These are phyloP conservation scores for Macrosoma leucophasiata DNA, from an alignment of 2,888 invertebrate species.

Conservation along the genomic window DNA sequence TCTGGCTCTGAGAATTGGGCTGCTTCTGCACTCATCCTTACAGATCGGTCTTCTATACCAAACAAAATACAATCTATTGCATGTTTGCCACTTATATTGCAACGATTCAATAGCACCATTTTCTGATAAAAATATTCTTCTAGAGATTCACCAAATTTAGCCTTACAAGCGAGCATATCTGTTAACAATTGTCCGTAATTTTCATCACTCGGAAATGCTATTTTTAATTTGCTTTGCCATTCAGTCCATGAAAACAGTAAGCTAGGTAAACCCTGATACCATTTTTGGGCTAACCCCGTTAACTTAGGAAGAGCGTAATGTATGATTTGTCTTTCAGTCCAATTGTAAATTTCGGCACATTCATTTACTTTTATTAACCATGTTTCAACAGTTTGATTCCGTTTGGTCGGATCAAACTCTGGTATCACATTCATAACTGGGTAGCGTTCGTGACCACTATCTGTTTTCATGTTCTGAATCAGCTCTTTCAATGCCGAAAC, in stretches of 20 bases:
- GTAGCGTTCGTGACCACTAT: too few relatives aligned
- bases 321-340: slow-evolving; percentile 24
- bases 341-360: slow-evolving; percentile 23
- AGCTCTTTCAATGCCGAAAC: too few relatives aligned
- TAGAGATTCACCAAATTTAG: slow-evolving; percentile 15
- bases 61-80: slow-evolving; percentile 12
- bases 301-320: slow-evolving; percentile 22
- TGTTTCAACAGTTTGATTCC: slow-evolving; percentile 13
- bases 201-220: slow-evolving; percentile 27
- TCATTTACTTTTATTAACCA: slow-evolving; percentile 26
- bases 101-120: slow-evolving; percentile 18
- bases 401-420: neutral
- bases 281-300: slow-evolving; percentile 26
- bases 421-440: neutral
- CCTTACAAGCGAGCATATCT: slow-evolving; percentile 26
- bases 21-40: neutral
- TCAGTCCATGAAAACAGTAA: slow-evolving; percentile 27
- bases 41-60: slow-evolving; percentile 7
- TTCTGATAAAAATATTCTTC: slow-evolving; percentile 22
- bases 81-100: slow-evolving; percentile 14
- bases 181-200: slow-evolving; percentile 28
- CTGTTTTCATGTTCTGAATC: too few relatives aligned
- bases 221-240: slow-evolving; percentile 27
- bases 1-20: neutral
- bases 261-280: slow-evolving; percentile 26